Evolutionary conservation across 2,113 vertebrate genomes (phyloP).

Genomic region (Lepus timidus): DNA sequence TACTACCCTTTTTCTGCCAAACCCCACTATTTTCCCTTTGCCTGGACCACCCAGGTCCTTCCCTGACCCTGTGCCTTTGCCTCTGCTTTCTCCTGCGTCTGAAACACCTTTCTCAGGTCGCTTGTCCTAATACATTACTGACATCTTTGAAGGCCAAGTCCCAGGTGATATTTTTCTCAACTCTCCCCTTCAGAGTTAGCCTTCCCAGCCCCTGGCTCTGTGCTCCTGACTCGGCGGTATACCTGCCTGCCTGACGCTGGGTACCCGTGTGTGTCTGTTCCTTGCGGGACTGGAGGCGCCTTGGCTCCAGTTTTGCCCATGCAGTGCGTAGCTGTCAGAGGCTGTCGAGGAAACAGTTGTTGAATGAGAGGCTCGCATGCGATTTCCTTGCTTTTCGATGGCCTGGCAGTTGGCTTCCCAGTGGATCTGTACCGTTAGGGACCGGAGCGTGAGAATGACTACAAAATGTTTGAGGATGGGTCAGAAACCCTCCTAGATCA

Average conservation of each 20-base stretch:
- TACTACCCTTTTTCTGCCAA: not conserved
- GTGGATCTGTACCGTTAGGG: not conserved
- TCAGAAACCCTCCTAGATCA: constrained; percentile 20
- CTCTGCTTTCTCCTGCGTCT: not conserved
- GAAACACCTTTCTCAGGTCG: not conserved
- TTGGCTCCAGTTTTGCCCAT: not conserved
- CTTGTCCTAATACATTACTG: not conserved
- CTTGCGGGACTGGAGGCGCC: not conserved
- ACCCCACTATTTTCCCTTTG: not conserved
- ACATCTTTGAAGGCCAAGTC: not conserved
- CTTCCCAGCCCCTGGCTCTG: too few species aligned
- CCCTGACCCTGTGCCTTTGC: not conserved
- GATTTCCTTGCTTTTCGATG: constrained; percentile 6
- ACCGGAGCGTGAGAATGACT: not conserved
- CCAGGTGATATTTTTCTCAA: not conserved
- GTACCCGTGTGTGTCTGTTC: not conserved
- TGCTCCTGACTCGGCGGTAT: not conserved
- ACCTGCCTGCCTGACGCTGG: not conserved
- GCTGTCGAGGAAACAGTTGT: not conserved
- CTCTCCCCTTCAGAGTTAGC: not conserved
- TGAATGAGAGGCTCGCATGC: not conserved
- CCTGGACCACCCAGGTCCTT: not conserved
- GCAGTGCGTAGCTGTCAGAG: not conserved
- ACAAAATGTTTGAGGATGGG: not conserved
- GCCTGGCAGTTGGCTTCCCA: not conserved